phyloP scores from a whole-genome alignment of 2,797 vertebrate species.

The Acipenser ruthenus region DNA sequence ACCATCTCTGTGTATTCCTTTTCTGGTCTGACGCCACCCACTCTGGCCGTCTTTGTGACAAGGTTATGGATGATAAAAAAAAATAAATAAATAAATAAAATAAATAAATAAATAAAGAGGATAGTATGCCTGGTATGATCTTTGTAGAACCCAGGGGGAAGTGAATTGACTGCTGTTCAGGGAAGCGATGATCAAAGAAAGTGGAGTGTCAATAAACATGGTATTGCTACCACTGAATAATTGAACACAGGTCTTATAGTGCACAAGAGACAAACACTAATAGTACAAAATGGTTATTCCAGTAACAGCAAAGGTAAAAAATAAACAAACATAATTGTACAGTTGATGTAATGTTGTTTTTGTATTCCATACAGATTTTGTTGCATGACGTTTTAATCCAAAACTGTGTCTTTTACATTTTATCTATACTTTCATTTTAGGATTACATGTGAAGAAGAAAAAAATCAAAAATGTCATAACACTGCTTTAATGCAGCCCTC shows the following conservation, averaged over 20 bases:
- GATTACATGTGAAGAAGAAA: too few relatives aligned
- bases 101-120: too few relatives aligned
- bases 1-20: too few relatives aligned
- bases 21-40: too few relatives aligned
- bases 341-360: neutral
- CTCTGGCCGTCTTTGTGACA: too few relatives aligned
- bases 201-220: neutral
- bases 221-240: slow-evolving; percentile 10
- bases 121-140: too few relatives aligned
- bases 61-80: too few relatives aligned
- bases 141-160: too few relatives aligned
- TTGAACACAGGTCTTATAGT: slow-evolving; percentile 4
- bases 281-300: neutral
- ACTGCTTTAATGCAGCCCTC: too few relatives aligned
- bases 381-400: neutral
- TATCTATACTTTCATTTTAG: neutral
- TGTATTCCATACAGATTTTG: neutral
- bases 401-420: neutral
- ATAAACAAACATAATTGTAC: neutral
- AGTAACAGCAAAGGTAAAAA: neutral
- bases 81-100: too few relatives aligned
- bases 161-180: neutral
- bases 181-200: neutral
- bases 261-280: neutral
- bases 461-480: too few relatives aligned